Base-by-base conservation (phyloP, 2,113 vertebrate genomes). In the Candoia aspera region DNA sequence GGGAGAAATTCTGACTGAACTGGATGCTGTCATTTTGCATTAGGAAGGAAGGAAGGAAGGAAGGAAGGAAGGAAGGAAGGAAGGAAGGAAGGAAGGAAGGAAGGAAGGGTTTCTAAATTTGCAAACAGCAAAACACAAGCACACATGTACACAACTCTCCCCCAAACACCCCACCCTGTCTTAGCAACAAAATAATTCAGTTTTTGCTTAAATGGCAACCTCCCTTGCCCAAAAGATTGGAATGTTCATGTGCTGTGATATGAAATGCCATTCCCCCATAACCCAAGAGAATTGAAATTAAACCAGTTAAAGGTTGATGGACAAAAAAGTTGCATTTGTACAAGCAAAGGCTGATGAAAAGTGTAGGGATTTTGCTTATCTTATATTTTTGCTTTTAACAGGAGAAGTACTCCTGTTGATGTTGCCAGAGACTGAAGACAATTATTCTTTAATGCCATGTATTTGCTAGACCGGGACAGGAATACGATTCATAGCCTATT, bases 391-490 rank as follows among this genome's bases (percentile, higher is more conserved):
- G 86, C 26, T 92, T 92, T 93, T 11, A 85, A 87, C 92, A 92
- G 11, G 93, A 93, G 33, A 96, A 95, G 94, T 90, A 92, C 12
- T 93, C 62, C 54, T 95, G 64, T 93, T 95, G 89, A 91, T 92
- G 87, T 33, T 93, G 84, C 88, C 88, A 37, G 93, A 94, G 92
- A 97, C 84, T 62, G 91, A 93, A 96, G 95, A 93, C 88, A 94
- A 93, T 96, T 96, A 93, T 94, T 96, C 92, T 96, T 93, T 96
- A 97, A 96, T 94, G 94, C 86, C 55, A 19, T 94, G 86, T 95
- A 89, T 94, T 96, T 97, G 93, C 94, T 94, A 93, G 95, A 94
- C 12, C 26, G 94, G 90, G 33, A 73, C 83, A 94, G 88, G 26
- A 79, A 62, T 93, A 88, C 91, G 92, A 96, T 97, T 97, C 94